A percentile compares a stretch with the other conserved stretches of the same genome.
Evolutionary conservation across 64 coral and sea anemone genomes (phyloP).

Genomic region (Montipora efflorescens): DNA sequence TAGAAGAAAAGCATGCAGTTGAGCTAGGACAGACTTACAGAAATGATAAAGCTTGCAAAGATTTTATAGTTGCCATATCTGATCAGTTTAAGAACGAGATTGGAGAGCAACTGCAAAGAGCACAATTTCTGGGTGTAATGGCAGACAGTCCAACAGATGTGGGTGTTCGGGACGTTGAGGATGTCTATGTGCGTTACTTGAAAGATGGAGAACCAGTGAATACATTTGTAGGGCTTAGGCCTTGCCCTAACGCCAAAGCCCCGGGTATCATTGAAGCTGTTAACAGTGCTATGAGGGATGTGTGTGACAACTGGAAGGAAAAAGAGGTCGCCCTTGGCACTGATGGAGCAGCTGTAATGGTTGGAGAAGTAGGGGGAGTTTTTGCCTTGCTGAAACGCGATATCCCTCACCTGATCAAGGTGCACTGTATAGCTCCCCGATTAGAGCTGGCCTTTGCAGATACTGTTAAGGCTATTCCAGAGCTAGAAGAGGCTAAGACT

Average conservation of each 20-base stretch:
- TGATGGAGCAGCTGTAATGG: constrained; percentile 54
- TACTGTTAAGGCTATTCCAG: background rate
- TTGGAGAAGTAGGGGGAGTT: background rate
- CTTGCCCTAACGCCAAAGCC: constrained; percentile 33
- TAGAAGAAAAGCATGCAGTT: background rate
- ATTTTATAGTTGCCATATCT: background rate
- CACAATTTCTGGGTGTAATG: constrained; percentile 48
- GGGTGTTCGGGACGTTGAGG: constrained; percentile 34
- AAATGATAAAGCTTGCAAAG: constrained; percentile 30
- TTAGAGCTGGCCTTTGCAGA: background rate
- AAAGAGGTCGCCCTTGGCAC: constrained; percentile 32
- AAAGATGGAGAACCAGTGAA: constrained; percentile 20
- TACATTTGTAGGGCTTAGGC: constrained; percentile 14
- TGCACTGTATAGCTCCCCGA: constrained; percentile 32
- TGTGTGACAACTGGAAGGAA: constrained; percentile 10
- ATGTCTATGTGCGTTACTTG: constrained; percentile 42
- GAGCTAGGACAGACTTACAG: constrained; percentile 7
- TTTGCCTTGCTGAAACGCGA: background rate
- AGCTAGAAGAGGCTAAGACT: background rate
- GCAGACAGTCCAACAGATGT: constrained; percentile 40
- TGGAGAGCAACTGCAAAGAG: constrained; percentile 5
- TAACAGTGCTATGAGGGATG: background rate
- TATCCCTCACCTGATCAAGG: constrained; percentile 1
- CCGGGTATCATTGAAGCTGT: constrained; percentile 37
- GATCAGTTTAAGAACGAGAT: constrained; percentile 2